A percentile compares a stretch with the other conserved stretches of the same genome.
These are phyloP conservation scores for Amblyjoppa fuscipennis DNA, from an alignment of 2,888 invertebrate genomes.

Conservation along the genomic window DNA sequence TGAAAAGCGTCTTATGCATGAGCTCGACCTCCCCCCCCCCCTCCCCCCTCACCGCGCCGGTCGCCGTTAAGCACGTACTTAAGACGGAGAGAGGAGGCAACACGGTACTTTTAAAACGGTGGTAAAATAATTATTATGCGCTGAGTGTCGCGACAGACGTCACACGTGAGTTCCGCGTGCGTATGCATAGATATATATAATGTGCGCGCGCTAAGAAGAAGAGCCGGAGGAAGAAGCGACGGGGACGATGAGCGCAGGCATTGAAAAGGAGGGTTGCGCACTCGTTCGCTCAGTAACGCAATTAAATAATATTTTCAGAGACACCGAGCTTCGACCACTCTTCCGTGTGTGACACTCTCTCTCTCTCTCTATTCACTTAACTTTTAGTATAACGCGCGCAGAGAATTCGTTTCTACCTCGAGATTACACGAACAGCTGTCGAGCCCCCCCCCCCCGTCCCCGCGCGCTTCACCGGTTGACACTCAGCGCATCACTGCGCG, in stretches of 20 bases:
- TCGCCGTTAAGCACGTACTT: constrained; percentile 52
- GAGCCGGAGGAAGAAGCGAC: constrained; percentile 4
- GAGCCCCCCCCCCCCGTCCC: constrained; percentile 40
- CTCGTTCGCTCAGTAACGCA: constrained; percentile 55
- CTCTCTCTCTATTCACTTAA: neutral
- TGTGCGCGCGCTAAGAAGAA: constrained; percentile 30
- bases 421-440: constrained; percentile 77
- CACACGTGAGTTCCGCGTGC: constrained; percentile 58
- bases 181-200: constrained; percentile 20
- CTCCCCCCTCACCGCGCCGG: neutral
- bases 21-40: too few species aligned
- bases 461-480: constrained; percentile 64
- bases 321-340: constrained; percentile 1
- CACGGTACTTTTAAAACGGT: constrained; percentile 58
- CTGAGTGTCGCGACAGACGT: constrained; percentile 56
- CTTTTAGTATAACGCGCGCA: constrained; percentile 12
- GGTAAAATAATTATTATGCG: constrained; percentile 65
- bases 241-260: constrained; percentile 44
- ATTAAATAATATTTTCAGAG: constrained; percentile 64
- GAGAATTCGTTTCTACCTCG: constrained; percentile 68
- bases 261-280: constrained; percentile 51
- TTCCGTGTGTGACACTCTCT: neutral
- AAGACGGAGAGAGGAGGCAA: constrained; percentile 17
- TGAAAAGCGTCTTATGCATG: constrained; percentile 7
- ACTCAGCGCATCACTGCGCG: constrained; percentile 74